Evolutionary conservation across 2,797 vertebrate genomes (phyloP).

Genomic region (Lemur catta): DNA sequence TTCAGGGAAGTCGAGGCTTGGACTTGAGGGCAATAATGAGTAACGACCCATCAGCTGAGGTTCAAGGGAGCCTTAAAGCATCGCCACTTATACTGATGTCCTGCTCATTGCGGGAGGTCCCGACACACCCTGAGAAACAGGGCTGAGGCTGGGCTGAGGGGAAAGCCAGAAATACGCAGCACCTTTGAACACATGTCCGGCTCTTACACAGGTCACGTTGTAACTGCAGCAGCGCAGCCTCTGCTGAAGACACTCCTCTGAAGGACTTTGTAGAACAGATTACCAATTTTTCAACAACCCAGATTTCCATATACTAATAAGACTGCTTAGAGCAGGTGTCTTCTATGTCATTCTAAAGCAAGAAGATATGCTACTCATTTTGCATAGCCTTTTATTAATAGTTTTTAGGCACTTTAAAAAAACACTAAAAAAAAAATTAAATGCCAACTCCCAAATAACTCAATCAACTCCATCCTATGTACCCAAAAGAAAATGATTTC

Average conservation of each 20-base stretch:
- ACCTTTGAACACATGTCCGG: background rate
- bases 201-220: background rate
- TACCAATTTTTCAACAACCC: background rate
- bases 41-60: background rate
- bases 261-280: background rate
- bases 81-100: accelerated
- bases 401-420: background rate
- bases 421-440: background rate
- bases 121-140: too few relatives aligned
- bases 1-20: background rate
- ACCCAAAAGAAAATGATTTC: background rate
- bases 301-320: background rate
- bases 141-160: background rate
- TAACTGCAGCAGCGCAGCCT: background rate
- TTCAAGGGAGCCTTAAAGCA: background rate
- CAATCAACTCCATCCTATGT: background rate
- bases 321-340: background rate
- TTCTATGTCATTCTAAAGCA: background rate
- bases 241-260: background rate
- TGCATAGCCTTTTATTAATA: background rate
- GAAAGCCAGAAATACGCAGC: background rate
- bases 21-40: background rate
- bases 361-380: background rate
- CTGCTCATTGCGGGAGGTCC: too few relatives aligned
- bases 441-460: background rate